These are phyloP conservation scores for Brachylomia viminalis DNA, from an alignment of 2,888 invertebrate species.

Conservation along the genomic window DNA sequence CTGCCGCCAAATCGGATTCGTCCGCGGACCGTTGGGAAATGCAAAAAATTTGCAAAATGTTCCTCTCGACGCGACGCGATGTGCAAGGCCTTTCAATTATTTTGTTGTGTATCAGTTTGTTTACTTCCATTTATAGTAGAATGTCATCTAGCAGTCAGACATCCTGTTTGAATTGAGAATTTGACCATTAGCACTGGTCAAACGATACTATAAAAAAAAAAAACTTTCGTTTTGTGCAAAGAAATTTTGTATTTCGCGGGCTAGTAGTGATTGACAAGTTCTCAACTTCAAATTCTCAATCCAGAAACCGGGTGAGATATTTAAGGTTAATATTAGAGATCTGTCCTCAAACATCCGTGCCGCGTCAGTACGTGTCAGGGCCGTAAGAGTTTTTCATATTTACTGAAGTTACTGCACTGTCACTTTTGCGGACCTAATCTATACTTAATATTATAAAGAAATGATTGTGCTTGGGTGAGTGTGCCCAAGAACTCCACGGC, in stretches of 20 bases:
- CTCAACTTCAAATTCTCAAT: neutral
- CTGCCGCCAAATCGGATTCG: constrained; percentile 39
- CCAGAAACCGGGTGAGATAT: neutral
- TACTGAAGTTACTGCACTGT: neutral
- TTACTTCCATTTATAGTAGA: constrained; percentile 22
- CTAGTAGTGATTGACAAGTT: neutral
- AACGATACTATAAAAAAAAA: too few species aligned
- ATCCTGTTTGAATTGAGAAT: neutral
- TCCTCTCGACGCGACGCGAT: constrained; percentile 23
- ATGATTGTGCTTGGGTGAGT: too few species aligned
- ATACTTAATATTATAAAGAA: too few species aligned
- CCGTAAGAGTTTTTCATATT: neutral
- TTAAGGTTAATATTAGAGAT: neutral
- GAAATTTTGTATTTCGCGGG: neutral
- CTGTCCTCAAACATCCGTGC: neutral
- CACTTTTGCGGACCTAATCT: too few species aligned
- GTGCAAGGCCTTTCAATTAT: constrained; percentile 57
- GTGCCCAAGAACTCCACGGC: too few species aligned
- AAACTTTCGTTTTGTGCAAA: neutral
- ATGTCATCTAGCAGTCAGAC: neutral
- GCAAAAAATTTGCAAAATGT: constrained; percentile 48
- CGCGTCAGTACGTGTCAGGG: neutral
- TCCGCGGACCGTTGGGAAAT: constrained; percentile 54
- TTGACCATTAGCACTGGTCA: neutral
- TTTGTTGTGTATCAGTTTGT: constrained; percentile 37